Evolutionary conservation across 2,888 invertebrate species (phyloP).

Genomic region (Neoitamus cyanurus): DNA sequence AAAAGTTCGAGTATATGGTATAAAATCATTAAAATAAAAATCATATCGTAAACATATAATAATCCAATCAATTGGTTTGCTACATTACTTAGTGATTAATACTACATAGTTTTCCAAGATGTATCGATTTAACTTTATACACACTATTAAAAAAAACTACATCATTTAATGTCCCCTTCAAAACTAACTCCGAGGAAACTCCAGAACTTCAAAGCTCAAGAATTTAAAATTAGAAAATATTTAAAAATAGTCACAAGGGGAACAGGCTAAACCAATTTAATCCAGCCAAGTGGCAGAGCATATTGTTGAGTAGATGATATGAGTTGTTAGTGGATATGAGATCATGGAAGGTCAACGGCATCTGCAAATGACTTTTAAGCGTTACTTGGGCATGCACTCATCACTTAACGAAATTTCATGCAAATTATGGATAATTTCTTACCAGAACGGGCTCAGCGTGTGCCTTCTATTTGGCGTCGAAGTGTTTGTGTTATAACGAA

Average conservation of each 20-base stretch:
- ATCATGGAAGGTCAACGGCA: conserved; percentile 38
- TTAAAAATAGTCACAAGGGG: conserved; percentile 10
- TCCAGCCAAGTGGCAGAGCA: neutral
- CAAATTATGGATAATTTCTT: conserved; percentile 55
- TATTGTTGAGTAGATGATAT: neutral
- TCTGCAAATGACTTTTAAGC: neutral
- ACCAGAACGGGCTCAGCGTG: conserved; percentile 63
- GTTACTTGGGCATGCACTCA: conserved; percentile 17
- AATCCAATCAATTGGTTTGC: too few species aligned
- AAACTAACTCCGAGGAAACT: neutral
- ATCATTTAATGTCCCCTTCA: neutral
- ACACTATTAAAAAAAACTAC: neutral
- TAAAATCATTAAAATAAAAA: too few species aligned
- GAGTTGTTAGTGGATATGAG: neutral
- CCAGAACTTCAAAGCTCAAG: neutral
- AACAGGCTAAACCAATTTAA: conserved; percentile 13
- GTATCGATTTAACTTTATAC: too few species aligned
- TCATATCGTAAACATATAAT: too few species aligned
- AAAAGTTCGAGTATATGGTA: too few species aligned
- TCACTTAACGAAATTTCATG: conserved; percentile 19
- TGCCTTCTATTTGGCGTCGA: conserved; percentile 61
- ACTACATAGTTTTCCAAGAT: too few species aligned
- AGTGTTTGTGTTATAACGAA: conserved; percentile 60
- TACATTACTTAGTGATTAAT: too few species aligned
- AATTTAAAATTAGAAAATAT: conserved; percentile 30